Base-by-base conservation (phyloP, 2,888 invertebrate genomes). In the Apodemia zela region DNA sequence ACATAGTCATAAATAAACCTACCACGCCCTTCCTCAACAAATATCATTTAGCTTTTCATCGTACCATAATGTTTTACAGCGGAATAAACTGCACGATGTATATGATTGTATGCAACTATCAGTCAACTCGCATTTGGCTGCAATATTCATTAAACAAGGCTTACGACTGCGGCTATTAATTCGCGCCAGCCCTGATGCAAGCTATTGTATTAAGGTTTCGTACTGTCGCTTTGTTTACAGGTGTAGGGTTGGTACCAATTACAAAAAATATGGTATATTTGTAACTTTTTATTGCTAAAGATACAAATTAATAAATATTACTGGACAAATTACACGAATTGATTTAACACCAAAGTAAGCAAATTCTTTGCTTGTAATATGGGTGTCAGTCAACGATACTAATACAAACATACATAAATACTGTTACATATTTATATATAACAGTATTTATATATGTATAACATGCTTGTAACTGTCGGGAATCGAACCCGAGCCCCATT, bases 101-200 rank as follows among this genome's bases (percentile, higher is more conserved):
- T 62, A 65, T 63, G 45, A 63, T 60, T 60, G 57, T 42, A 54
- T 13, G 57, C 45, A 67, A 69, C 68, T 71, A 72, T 71, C 74
- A 69, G 70, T 87, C 89, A 87, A 81, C 80, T 77, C 72, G 84
- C 82, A 82, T 85, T 87, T 81, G 82, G 77, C 77, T 80, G 89
- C 89, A 85, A 87, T 87, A 88, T 89, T 89, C 89, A 89, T 89
- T 89, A 89, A 84, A 82, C 76, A 75, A 63, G 81, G 84, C 82
- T 85, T 77, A 76, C 75, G 74, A 29, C 75, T 75, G 75, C 73
- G 69, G 76, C 85, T 84, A 89, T 89, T 89, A 89, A 87, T 89
- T 85, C 84, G 78, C 75, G 75, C 84, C 82, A 79, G 77, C 84
- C 78, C 81, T 82, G 82, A 81, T 87, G 86, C 82, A 76, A 83